phyloP scores from a whole-genome alignment of 2,797 vertebrate genomes.

The Premnoplex brunnescens region DNA sequence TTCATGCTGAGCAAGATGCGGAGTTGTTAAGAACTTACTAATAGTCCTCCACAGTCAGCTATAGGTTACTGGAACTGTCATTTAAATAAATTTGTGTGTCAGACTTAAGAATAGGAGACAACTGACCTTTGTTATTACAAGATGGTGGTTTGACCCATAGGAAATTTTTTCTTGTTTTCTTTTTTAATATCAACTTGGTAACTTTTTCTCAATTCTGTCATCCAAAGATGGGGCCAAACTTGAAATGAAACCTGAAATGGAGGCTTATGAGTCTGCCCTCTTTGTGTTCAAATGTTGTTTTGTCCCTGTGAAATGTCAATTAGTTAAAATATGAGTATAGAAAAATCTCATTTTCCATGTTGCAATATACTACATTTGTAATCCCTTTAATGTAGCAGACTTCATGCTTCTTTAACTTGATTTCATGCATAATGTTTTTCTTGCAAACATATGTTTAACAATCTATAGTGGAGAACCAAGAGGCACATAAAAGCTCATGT shows the following conservation, averaged over 20 bases:
- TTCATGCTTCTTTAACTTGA: not conserved
- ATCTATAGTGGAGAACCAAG: not conserved
- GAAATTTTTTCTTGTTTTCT: not conserved
- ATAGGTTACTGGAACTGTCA: not conserved
- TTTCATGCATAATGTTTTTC: not conserved
- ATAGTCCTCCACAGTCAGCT: not conserved
- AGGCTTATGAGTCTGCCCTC: not conserved
- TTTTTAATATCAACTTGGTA: not conserved
- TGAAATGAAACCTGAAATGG: not conserved
- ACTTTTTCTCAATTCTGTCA: not conserved
- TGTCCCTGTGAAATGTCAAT: not conserved
- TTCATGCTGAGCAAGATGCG: not conserved
- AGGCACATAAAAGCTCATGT: not conserved
- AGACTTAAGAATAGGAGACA: not conserved
- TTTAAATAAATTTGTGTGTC: not conserved
- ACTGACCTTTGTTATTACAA: not conserved
- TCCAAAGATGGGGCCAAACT: not conserved
- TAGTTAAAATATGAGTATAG: not conserved
- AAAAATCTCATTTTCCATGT: not conserved
- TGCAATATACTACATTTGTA: not conserved
- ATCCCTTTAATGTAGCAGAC: not conserved
- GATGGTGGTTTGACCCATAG: not conserved
- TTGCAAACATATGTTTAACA: not conserved
- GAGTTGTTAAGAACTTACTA: rapidly evolving
- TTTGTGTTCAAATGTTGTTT: not conserved